Base-by-base conservation (phyloP, 2,888 invertebrate genomes). In the Trissolcus brochymenae region DNA sequence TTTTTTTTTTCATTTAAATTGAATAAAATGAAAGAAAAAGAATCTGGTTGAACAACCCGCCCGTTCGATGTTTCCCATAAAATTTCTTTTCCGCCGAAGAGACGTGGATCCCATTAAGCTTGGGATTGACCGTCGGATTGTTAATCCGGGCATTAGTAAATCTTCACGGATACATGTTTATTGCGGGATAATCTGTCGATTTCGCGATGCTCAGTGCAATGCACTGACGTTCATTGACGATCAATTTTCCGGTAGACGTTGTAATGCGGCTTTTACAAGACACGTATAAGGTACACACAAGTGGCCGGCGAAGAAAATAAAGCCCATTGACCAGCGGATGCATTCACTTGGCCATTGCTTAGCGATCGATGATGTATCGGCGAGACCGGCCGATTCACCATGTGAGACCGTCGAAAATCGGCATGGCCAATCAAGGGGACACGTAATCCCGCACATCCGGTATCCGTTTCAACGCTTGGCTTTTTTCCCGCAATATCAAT, bases 401-500 rank as follows among this genome's bases (percentile, higher is more conserved):
- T 81, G 78, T 82, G 80, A 84, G 83, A 82, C 75, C 78, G 76
- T 57, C 67, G 70, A 78, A 82, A 84, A 84, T 86, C 83, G 81
- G 76, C 79, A 76, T 80, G 80, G 72, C 84, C 79, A 85, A 85
- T 86, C 75, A 74, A 51, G 65, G 59, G 76, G 61, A 70, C 75
- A 57, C 65, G 77, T 84, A 85, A 86, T 85, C 82, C 84, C 70
- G 79, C 80, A 82, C 86, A 85, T 86, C 84, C 86, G 87, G 84
- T 84, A 87, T 86, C 85, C 87, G 84, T 84, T 82, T 80, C 51
- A 50, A 56, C 65, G 79, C 70, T 40, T 40, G 6, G 9, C 46
- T 55, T 71, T 65, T 74, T 76, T 50, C 43, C 56, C 43, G 43
- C 41, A 35, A 59, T 59, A 72, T 76, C 21, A 59, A 72, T 66